Evolutionary conservation across 23 tunicate species (phyloP).

Genomic region (Diplosoma virens): DNA sequence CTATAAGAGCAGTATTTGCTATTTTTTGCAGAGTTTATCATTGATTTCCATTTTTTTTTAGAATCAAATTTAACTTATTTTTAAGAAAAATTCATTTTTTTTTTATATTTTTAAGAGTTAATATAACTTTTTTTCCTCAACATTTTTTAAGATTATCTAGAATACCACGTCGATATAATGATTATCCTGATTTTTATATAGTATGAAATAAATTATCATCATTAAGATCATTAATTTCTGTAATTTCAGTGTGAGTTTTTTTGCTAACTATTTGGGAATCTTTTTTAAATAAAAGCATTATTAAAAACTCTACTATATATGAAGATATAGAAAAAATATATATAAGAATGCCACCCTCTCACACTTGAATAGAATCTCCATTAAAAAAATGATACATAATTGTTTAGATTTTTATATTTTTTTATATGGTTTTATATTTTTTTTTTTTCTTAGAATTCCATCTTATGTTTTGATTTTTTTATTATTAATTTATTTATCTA

Average conservation of each 20-base stretch:
- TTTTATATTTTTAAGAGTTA: constrained; percentile 26
- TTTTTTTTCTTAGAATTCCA: too few species aligned
- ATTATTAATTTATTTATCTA: too few species aligned
- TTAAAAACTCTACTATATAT: too few species aligned
- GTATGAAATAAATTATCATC: constrained; percentile 10
- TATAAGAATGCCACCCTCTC: too few species aligned
- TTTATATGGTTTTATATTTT: too few species aligned
- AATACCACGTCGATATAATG: constrained; percentile 38
- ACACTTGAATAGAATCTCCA: too few species aligned
- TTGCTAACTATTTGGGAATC: neutral
- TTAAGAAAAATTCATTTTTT: constrained; percentile 8
- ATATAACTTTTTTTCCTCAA: constrained; percentile 29
- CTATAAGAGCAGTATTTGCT: constrained; percentile 25
- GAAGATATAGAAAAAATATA: too few species aligned
- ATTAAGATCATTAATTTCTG: neutral
- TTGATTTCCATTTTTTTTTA: constrained; percentile 11
- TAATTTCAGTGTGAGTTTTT: neutral
- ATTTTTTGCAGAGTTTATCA: constrained; percentile 6
- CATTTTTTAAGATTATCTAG: constrained; percentile 34
- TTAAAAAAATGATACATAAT: too few species aligned
- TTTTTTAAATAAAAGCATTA: too few species aligned
- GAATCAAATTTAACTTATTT: neutral
- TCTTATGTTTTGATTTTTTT: too few species aligned
- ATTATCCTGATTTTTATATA: constrained; percentile 11
- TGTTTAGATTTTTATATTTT: too few species aligned